A percentile compares a stretch with the other conserved stretches of the same genome.
Conservation (phyloP, 2,888 invertebrate genomes). For the Dromius quadrimaculatus region DNA sequence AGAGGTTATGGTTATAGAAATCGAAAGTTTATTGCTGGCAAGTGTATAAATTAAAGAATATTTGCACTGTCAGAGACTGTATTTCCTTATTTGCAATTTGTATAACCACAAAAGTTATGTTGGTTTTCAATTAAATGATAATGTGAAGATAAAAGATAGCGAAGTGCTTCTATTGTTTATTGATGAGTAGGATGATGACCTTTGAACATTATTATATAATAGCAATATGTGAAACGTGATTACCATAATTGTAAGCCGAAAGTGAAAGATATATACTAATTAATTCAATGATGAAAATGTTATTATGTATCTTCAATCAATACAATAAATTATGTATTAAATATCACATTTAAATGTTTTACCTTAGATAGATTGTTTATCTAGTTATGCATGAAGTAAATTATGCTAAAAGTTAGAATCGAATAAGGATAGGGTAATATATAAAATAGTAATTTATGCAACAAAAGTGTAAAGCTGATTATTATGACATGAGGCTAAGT, state of each 20-base stretch:
- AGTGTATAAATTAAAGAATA: slow-evolving; percentile 6
- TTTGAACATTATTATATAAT: slow-evolving; percentile 45
- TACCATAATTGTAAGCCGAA: slow-evolving; percentile 22
- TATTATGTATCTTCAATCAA: too few species aligned
- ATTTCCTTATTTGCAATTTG: slow-evolving; percentile 12
- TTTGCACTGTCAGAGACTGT: not conserved
- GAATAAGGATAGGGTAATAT: too few species aligned
- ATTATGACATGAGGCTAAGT: too few species aligned
- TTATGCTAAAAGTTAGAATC: too few species aligned
- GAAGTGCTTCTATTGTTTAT: slow-evolving; percentile 40
- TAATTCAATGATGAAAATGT: slow-evolving; percentile 26
- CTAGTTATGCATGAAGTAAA: too few species aligned
- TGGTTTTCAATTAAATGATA: slow-evolving; percentile 18
- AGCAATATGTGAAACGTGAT: slow-evolving; percentile 16
- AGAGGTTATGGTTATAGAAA: slow-evolving; percentile 55
- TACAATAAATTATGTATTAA: too few species aligned
- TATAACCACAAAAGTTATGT: not conserved
- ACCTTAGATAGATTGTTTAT: too few species aligned
- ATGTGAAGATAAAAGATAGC: slow-evolving; percentile 23
- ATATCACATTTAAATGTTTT: too few species aligned
- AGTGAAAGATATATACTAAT: slow-evolving; percentile 19
- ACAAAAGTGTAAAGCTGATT: too few species aligned
- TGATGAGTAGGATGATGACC: slow-evolving; percentile 43
- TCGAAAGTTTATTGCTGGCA: slow-evolving; percentile 10
- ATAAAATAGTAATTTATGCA: too few species aligned